Conservation (phyloP, 1,140 invertebrate species). For the Pachyrhynchus sulphureomaculatus region DNA sequence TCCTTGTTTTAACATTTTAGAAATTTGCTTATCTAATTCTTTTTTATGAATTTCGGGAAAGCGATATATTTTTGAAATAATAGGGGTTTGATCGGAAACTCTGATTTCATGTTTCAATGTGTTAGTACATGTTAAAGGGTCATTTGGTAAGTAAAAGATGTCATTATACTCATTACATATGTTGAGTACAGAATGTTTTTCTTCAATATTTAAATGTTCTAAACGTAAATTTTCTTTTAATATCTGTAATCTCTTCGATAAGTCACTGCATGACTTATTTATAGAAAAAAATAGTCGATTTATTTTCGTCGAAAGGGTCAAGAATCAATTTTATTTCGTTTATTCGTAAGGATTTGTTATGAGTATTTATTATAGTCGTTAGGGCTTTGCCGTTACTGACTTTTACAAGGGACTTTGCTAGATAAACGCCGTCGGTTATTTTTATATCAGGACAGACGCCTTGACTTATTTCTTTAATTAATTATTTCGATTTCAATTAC, state of each 20-base stretch:
- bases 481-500: conserved; percentile 20
- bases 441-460: conserved; percentile 19
- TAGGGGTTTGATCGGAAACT: conserved; percentile 31
- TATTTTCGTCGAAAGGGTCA: conserved; percentile 18
- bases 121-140: conserved; percentile 27
- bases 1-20: background rate
- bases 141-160: conserved; percentile 34
- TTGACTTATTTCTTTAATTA: conserved; percentile 17
- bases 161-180: conserved; percentile 34
- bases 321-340: background rate
- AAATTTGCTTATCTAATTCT: conserved; percentile 45
- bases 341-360: background rate
- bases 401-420: conserved; percentile 21
- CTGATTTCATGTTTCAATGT: conserved; percentile 40
- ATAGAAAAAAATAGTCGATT: background rate
- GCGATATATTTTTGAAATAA: conserved; percentile 42
- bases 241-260: background rate
- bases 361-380: conserved; percentile 27
- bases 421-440: conserved; percentile 17
- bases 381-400: conserved; percentile 18
- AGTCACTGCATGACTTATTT: background rate
- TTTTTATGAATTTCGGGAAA: conserved; percentile 47
- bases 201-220: conserved; percentile 30
- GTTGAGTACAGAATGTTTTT: conserved; percentile 1
- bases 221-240: conserved; percentile 17